phyloP scores from a whole-genome alignment of 1,140 invertebrate genomes.

The Drosophila orena region DNA sequence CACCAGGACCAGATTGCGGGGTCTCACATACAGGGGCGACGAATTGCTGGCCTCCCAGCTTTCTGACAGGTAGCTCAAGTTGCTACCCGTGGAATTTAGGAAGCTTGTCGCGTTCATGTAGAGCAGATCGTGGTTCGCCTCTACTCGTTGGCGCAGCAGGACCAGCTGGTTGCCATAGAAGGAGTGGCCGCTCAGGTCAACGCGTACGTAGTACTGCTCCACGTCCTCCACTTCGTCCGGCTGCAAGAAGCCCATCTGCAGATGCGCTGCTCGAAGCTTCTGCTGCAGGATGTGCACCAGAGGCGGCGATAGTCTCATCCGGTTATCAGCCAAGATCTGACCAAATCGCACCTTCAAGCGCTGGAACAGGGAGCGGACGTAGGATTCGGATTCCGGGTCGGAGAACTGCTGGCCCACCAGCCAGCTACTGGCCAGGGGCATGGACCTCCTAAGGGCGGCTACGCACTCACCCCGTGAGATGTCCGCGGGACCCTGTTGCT shows the following conservation, averaged over 20 bases:
- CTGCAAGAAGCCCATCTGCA: conserved; percentile 65
- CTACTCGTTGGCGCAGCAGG: conserved; percentile 60
- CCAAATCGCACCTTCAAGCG: conserved; percentile 58
- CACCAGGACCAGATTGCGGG: conserved; percentile 69
- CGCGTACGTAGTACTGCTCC: conserved; percentile 52
- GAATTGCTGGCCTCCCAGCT: conserved; percentile 66
- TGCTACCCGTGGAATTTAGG: conserved; percentile 3
- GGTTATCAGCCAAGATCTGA: conserved; percentile 64
- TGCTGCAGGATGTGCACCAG: conserved; percentile 61
- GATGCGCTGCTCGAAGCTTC: conserved; percentile 59
- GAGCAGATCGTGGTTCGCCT: conserved; percentile 59
- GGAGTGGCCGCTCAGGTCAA: conserved; percentile 59
- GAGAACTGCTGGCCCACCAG: conserved; percentile 67
- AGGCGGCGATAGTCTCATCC: conserved; percentile 54
- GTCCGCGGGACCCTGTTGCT: conserved; percentile 70
- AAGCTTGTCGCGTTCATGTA: background rate
- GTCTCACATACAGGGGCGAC: conserved; percentile 70
- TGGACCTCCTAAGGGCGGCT: conserved; percentile 66
- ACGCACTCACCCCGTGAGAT: conserved; percentile 72
- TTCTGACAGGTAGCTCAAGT: conserved; percentile 54
- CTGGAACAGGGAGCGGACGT: conserved; percentile 40
- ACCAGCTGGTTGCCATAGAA: conserved; percentile 77
- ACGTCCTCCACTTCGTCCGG: conserved; percentile 49
- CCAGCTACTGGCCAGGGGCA: conserved; percentile 76
- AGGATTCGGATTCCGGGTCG: conserved; percentile 28